A percentile compares a stretch with the other conserved stretches of the same genome.
phyloP scores from a whole-genome alignment of 2,888 invertebrate species.

The Allolobophora icterica region DNA sequence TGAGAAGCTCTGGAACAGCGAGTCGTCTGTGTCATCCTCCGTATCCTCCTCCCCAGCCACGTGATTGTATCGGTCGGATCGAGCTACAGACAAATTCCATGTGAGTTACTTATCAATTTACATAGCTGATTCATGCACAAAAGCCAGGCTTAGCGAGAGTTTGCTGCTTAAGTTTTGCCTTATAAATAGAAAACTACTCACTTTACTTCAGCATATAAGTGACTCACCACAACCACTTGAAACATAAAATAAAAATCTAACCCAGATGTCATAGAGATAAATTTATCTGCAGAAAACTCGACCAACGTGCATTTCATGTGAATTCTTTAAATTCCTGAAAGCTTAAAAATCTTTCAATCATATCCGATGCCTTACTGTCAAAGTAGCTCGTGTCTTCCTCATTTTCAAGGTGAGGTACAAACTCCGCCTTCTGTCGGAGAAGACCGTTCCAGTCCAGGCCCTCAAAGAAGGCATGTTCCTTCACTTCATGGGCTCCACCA shows the following conservation, averaged over 20 bases:
- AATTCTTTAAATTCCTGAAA: neutral
- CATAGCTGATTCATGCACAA: neutral
- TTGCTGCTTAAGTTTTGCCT: too few relatives aligned
- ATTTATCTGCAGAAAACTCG: neutral
- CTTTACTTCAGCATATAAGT: too few relatives aligned
- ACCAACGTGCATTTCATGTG: neutral
- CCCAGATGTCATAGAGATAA: neutral
- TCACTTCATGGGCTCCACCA: constrained; percentile 78
- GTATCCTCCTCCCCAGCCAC: constrained; percentile 73
- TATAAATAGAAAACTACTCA: too few relatives aligned
- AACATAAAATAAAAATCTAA: neutral
- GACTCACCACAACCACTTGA: too few relatives aligned
- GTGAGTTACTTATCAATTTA: neutral
- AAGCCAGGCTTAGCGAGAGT: too few relatives aligned
- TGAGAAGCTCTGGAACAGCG: constrained; percentile 82
- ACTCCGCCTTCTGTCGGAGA: constrained; percentile 94
- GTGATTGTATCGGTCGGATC: constrained; percentile 75
- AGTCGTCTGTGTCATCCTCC: constrained; percentile 67
- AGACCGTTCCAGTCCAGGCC: constrained; percentile 95
- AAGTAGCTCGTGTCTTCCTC: constrained; percentile 93
- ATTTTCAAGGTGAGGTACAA: constrained; percentile 95
- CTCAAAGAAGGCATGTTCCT: constrained; percentile 91
- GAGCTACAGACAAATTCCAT: constrained; percentile 69
- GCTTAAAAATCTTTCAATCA: neutral
- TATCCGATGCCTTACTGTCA: constrained; percentile 77